Base-by-base conservation (phyloP, 1,140 invertebrate species). In the Brachionus calyciflorus region DNA sequence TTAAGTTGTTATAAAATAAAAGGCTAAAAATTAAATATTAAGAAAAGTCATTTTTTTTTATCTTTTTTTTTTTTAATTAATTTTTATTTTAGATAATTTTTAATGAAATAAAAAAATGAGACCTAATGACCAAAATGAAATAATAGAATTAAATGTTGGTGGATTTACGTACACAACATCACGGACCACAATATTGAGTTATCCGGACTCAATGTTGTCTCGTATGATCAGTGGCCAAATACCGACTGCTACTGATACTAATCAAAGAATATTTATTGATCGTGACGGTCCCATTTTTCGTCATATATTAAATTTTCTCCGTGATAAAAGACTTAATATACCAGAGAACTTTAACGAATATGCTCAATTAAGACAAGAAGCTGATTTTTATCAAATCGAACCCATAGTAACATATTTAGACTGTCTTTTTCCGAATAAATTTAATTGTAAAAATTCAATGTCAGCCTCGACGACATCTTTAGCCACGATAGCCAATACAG, bases 151-250 rank as follows among this genome's bases (percentile, higher is more conserved):
- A 28, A 80, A 80, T 63, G 78, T 80, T 44, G 79, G 79, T 41
- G 79, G 79, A n/a, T 70, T 70, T n/a, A 51, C 77, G 12, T 80
- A 80, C 65, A 79, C 79, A 26, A 80, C 79, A 19, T 80, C 79
- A 17, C 63, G 77, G 6, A 68, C 69, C 10, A 80, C 79, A 3
- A 69, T 80, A 41, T 46, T 69, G 4, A 78, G 78, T 24, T 79
- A 80, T 70, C 73, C 77, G 28, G 79, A 80, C 46, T 79, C 79
- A 19, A 80, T 80, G 79, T 60, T 80, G 12, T 78, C 53, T 33
- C 60, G 78, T 5, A 80, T 80, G 79, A 79, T 80, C 30, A 73
- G 77, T 21, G 79, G 79, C 14, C 51, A 49, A 77, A 68, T 73
- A 37, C 46, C 46, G 21, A 73, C 28, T 24, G 69, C 69, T 1